Evolutionary conservation across 2,888 invertebrate species (phyloP), one percentile per base, ranked within the genome.

Genomic region (Gasteruption jaculator): DNA sequence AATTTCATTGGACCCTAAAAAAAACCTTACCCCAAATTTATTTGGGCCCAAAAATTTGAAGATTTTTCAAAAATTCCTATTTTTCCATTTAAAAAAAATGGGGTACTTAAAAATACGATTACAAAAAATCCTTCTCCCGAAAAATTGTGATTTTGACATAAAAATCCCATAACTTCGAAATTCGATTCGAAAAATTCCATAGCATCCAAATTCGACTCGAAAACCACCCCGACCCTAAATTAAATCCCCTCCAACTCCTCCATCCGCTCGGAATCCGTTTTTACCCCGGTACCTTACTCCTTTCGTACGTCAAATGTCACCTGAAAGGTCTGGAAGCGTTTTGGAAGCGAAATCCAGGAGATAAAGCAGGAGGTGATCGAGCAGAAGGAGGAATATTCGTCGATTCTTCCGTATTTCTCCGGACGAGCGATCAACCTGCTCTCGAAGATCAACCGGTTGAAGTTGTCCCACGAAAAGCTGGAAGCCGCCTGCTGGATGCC

Each of bases 401-500:
- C 81, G 0, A 77, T 80, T 51, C 72, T 86, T 56, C 87, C 90
- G 0, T 79, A 80, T 32, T 85, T 78, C 60, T 78, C 86, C 0
- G 90, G 91, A 1, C 75, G 82, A 38, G 86, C 86, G 0, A 74
- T 82, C 38, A 77, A 82, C 57, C 76, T 86, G 20, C 74, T 76
- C 43, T 77, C 83, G 68, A 82, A 87, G 60, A 80, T 82, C 58
- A 79, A 82, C 43, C 72, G 81, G 10, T 67, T 88, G 11, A 57
- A 73, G 8, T 76, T 80, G 58, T 63, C 83, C 19, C 79, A 79
- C 53, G 74, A 80, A 61, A 72, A 80, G 38, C 75, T 92, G 65
- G 80, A 81, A 21, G 76, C 81, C 32, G 85, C 89, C 0, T 79
- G 81, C 26, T 92, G 91, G 87, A 71, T 92, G 72, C 81, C 87